Evolutionary conservation across 2,113 vertebrate species (phyloP).

Genomic region (Dipodomys spectabilis): DNA sequence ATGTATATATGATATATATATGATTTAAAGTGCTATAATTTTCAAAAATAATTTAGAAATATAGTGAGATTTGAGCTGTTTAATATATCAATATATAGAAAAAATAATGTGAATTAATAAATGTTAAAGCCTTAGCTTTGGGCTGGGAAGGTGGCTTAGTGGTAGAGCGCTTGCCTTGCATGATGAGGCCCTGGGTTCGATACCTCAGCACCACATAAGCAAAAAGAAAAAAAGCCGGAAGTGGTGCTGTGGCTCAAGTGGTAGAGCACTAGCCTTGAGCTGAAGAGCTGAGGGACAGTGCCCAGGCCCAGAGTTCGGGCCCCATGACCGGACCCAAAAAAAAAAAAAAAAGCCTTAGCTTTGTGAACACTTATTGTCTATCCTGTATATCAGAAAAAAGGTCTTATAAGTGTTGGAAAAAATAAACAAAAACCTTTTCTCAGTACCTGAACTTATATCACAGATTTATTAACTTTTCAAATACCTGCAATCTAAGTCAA

Average conservation of each 20-base stretch:
- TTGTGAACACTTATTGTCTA: slow-evolving; percentile 24
- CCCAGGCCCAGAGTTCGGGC: too few relatives aligned
- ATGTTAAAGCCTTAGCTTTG: not conserved
- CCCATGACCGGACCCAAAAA: too few relatives aligned
- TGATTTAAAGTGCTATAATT: not conserved
- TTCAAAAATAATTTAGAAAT: slow-evolving; percentile 57
- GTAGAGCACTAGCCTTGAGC: too few relatives aligned
- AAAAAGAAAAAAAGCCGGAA: too few relatives aligned
- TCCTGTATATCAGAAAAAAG: not conserved
- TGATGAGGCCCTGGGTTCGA: too few relatives aligned
- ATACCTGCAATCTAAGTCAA: too few relatives aligned
- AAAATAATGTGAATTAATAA: slow-evolving; percentile 54
- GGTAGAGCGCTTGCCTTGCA: too few relatives aligned
- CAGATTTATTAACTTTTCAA: too few relatives aligned
- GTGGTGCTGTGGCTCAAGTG: too few relatives aligned
- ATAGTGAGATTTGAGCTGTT: not conserved
- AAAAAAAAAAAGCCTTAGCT: slow-evolving; percentile 8
- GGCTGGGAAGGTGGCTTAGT: too few relatives aligned
- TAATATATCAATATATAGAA: slow-evolving; percentile 1
- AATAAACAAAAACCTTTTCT: slow-evolving; percentile 48
- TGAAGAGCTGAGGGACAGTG: too few relatives aligned
- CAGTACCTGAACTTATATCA: slow-evolving; percentile 16
- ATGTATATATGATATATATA: not conserved
- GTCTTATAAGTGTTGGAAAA: not conserved
- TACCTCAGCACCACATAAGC: too few relatives aligned